These are phyloP conservation scores for Gnathonemus longibarbis DNA, from an alignment of 2,113 vertebrate genomes.

Conservation along the genomic window DNA sequence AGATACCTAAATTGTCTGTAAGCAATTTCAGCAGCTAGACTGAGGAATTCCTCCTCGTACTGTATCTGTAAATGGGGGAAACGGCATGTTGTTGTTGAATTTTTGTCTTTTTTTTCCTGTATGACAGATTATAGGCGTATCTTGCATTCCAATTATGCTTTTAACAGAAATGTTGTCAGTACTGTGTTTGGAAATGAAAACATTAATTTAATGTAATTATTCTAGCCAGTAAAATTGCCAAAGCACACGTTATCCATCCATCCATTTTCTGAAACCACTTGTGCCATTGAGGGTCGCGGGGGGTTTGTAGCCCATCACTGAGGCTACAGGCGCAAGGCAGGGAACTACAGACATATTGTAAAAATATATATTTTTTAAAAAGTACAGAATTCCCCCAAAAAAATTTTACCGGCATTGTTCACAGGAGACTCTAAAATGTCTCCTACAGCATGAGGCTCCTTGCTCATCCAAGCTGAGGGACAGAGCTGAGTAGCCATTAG, in stretches of 20 bases:
- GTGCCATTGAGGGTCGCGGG: too few relatives aligned
- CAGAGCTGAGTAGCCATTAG: conserved; percentile 26
- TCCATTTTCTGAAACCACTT: too few relatives aligned
- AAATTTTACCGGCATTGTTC: neutral
- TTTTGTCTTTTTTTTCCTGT: neutral
- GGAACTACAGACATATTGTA: neutral
- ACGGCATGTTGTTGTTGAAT: neutral
- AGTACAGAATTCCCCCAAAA: neutral
- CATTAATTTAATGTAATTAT: neutral
- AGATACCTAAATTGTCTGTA: neutral
- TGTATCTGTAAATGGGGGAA: neutral
- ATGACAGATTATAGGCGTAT: neutral
- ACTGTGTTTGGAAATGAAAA: neutral
- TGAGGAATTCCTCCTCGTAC: neutral
- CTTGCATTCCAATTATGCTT: neutral
- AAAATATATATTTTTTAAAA: neutral
- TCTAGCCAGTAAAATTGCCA: neutral
- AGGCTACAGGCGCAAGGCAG: too few relatives aligned
- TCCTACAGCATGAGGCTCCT: neutral
- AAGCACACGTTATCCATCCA: neutral
- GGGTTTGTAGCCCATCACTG: too few relatives aligned
- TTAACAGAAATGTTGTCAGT: neutral
- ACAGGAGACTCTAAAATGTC: neutral
- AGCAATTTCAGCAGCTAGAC: neutral
- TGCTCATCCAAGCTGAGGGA: neutral